Conservation (phyloP, 53 echinoderm and acorn worm genomes). For the Arbacia lixula region DNA sequence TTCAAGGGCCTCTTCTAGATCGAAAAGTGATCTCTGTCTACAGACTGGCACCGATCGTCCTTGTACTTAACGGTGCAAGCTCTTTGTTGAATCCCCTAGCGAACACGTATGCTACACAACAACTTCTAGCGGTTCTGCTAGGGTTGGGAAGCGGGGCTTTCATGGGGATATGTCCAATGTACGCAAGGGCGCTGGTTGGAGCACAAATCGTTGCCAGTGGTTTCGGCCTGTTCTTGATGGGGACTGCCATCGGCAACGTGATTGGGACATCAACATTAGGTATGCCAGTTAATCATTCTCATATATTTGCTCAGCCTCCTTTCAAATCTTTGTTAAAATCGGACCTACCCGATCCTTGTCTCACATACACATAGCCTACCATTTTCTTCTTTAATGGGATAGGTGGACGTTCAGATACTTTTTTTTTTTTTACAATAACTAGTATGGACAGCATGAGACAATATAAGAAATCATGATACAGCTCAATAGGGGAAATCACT, state of each 20-base stretch:
- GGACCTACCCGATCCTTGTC: too few relatives aligned
- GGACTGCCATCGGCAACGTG: conserved; percentile 42
- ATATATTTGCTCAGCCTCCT: too few relatives aligned
- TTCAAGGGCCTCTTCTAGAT: conserved; percentile 55
- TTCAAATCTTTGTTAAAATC: too few relatives aligned
- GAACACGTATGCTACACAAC: conserved; percentile 28
- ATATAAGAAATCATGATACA: too few relatives aligned
- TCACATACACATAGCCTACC: too few relatives aligned
- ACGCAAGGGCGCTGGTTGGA: conserved; percentile 20
- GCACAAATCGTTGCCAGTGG: conserved; percentile 35
- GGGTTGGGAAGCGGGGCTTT: conserved; percentile 55
- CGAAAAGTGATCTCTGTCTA: conserved; percentile 24
- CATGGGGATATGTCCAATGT: conserved; percentile 31
- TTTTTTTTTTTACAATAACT: too few relatives aligned
- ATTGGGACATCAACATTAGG: conserved; percentile 57
- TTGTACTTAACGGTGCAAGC: conserved; percentile 10
- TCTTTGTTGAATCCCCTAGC: conserved; percentile 46
- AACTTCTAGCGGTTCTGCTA: conserved; percentile 30
- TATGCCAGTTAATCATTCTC: too few relatives aligned
- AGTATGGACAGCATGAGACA: too few relatives aligned
- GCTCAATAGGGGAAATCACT: too few relatives aligned
- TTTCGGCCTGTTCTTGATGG: conserved; percentile 49
- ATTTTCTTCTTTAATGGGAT: too few relatives aligned
- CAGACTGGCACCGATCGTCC: conserved; percentile 29
- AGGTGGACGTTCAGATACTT: too few relatives aligned